A percentile compares a stretch with the other conserved stretches of the same genome.
phyloP scores from a whole-genome alignment of 1,140 invertebrate genomes.

The Aphelinus atriplicis region DNA sequence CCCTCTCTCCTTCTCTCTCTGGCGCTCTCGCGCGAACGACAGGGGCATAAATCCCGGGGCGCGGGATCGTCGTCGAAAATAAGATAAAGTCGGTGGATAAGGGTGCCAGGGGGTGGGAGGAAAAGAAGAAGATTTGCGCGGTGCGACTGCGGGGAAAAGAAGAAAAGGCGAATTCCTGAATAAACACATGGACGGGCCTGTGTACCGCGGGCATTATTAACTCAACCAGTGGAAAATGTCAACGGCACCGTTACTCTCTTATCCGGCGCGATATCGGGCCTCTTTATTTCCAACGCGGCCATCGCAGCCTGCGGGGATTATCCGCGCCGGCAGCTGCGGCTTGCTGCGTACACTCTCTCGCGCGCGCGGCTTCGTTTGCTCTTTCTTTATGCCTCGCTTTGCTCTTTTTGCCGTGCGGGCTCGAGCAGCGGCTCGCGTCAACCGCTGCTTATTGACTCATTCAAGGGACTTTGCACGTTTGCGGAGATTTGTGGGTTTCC shows the following conservation, averaged over 20 bases:
- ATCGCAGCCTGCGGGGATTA: neutral
- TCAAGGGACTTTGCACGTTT: conserved; percentile 12
- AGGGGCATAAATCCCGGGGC: conserved; percentile 58
- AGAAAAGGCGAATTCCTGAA: conserved; percentile 64
- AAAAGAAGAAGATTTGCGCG: neutral
- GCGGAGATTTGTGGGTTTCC: conserved; percentile 18
- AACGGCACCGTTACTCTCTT: conserved; percentile 53
- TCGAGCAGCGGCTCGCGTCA: conserved; percentile 10
- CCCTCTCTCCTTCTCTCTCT: conserved; percentile 26
- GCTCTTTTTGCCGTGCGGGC: neutral
- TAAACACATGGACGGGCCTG: conserved; percentile 62
- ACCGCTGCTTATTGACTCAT: conserved; percentile 38
- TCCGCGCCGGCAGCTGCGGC: conserved; percentile 14
- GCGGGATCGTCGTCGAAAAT: conserved; percentile 60
- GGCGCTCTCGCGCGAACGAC: conserved; percentile 45
- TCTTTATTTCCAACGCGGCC: conserved; percentile 49
- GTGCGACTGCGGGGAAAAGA: conserved; percentile 45
- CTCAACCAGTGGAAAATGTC: conserved; percentile 66
- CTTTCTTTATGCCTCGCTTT: conserved; percentile 31
- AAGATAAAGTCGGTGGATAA: conserved; percentile 61
- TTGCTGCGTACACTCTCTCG: no score
- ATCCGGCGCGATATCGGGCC: conserved; percentile 44
- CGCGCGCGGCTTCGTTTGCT: conserved; percentile 3
- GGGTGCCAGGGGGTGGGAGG: conserved; percentile 39
- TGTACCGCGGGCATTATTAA: conserved; percentile 65